These are phyloP conservation scores for Strix occidentalis DNA, from an alignment of 2,797 vertebrate species.

Conservation along the genomic window DNA sequence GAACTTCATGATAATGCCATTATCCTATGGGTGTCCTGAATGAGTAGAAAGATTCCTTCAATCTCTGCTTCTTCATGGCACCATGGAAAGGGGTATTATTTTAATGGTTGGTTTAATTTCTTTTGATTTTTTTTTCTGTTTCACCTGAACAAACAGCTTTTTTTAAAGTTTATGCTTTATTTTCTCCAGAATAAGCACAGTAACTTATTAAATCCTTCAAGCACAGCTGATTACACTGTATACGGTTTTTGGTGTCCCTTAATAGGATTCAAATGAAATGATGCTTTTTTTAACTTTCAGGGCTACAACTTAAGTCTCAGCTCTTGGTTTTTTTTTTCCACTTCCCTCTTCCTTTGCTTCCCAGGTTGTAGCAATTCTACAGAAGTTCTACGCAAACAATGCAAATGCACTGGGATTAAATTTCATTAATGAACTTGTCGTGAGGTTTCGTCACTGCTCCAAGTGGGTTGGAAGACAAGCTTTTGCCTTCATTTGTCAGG, in stretches of 20 bases:
- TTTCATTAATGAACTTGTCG: conserved; percentile 73
- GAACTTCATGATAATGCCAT: not conserved
- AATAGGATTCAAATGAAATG: not conserved
- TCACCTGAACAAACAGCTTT: not conserved
- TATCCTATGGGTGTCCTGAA: not conserved
- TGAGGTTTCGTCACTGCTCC: conserved; percentile 72
- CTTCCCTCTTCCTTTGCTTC: not conserved
- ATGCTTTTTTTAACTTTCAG: not conserved
- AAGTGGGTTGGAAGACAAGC: conserved; percentile 81
- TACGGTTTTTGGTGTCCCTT: not conserved
- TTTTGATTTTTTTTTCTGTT: not conserved
- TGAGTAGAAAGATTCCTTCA: not conserved
- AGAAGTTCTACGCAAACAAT: conserved; percentile 69
- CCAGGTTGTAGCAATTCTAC: conserved; percentile 76
- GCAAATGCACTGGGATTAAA: conserved; percentile 69
- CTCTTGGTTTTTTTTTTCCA: not conserved
- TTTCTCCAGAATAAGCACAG: not conserved
- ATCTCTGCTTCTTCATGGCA: not conserved
- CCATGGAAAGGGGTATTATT: not conserved
- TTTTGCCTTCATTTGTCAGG: conserved; percentile 82
- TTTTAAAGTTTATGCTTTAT: not conserved
- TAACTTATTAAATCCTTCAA: not conserved
- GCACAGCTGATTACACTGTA: not conserved
- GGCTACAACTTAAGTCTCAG: not conserved
- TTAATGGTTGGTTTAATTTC: not conserved